Evolutionary conservation across 2,797 vertebrate species (phyloP).

Genomic region (Chrysocyon brachyurus): DNA sequence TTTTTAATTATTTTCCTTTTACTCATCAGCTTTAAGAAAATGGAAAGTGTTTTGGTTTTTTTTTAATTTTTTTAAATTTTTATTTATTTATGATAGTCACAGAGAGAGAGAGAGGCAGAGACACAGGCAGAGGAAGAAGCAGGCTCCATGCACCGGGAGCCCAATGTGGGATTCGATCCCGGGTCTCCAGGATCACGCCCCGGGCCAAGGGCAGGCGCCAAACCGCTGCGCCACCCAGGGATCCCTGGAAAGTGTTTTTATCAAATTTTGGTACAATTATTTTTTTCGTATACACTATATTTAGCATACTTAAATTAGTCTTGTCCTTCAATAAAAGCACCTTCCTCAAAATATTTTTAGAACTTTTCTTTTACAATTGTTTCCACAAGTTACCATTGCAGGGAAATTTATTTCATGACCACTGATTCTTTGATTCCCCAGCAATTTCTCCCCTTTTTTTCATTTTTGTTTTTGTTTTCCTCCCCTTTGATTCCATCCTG

Average conservation of each 20-base stretch:
- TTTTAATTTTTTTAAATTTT: too few species aligned
- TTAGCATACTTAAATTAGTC: constrained; percentile 45
- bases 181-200: too few species aligned
- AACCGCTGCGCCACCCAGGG: too few species aligned
- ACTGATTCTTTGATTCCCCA: constrained; percentile 1
- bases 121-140: too few species aligned
- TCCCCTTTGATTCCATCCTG: background rate
- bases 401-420: constrained; percentile 38
- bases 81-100: too few species aligned
- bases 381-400: constrained; percentile 44
- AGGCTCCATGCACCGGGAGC: too few species aligned
- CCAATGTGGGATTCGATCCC: too few species aligned
- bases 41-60: background rate
- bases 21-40: background rate
- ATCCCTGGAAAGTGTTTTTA: background rate
- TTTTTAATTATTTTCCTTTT: constrained; percentile 43
- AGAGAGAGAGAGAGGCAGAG: too few species aligned
- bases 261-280: background rate
- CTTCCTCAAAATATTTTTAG: background rate
- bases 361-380: constrained; percentile 21
- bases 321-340: background rate
- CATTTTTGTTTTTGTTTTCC: background rate
- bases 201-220: too few species aligned
- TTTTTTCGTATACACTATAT: background rate
- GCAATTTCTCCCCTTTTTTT: background rate